A percentile compares a stretch with the other conserved stretches of the same genome.
These are phyloP conservation scores for Sceloporus tristichus DNA, from an alignment of 2,113 vertebrate species.

Conservation along the genomic window DNA sequence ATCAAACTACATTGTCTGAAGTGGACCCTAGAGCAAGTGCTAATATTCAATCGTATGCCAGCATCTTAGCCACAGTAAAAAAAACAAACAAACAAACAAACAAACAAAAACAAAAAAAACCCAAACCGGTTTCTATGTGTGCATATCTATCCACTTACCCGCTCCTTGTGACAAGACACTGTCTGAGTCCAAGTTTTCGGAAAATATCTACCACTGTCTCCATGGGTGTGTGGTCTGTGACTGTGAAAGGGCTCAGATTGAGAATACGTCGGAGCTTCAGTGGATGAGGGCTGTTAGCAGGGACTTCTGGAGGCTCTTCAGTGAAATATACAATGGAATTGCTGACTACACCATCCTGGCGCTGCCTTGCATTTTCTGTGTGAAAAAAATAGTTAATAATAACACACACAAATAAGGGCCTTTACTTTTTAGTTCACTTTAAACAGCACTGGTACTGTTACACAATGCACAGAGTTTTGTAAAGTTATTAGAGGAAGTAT, in stretches of 20 bases:
- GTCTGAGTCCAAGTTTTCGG: slow-evolving; percentile 94
- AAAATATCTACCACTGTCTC: slow-evolving; percentile 99
- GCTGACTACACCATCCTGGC: slow-evolving; percentile 97
- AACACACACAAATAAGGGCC: background rate
- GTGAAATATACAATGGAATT: slow-evolving; percentile 97
- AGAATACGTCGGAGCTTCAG: slow-evolving; percentile 94
- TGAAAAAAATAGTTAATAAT: background rate
- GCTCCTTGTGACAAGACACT: slow-evolving; percentile 96
- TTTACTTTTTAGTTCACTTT: background rate
- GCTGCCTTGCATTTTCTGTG: slow-evolving; percentile 93
- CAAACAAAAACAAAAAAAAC: too few species aligned
- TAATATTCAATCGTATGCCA: background rate
- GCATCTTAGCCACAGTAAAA: background rate
- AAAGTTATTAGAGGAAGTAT: too few species aligned
- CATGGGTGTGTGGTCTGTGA: slow-evolving; percentile 99
- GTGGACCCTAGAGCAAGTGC: background rate
- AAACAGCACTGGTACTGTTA: background rate
- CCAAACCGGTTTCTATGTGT: background rate
- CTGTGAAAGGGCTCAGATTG: slow-evolving; percentile 98
- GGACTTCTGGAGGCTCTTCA: slow-evolving; percentile 90
- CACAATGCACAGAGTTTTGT: background rate
- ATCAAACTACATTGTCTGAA: background rate
- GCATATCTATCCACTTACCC: slow-evolving; percentile 81
- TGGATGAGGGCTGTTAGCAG: slow-evolving; percentile 89
- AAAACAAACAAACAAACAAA: too few species aligned